Percentiles rank a stretch among this genome's conserved stretches.
Conservation (phyloP, 2,113 vertebrate genomes). For the Origma solitaria region DNA sequence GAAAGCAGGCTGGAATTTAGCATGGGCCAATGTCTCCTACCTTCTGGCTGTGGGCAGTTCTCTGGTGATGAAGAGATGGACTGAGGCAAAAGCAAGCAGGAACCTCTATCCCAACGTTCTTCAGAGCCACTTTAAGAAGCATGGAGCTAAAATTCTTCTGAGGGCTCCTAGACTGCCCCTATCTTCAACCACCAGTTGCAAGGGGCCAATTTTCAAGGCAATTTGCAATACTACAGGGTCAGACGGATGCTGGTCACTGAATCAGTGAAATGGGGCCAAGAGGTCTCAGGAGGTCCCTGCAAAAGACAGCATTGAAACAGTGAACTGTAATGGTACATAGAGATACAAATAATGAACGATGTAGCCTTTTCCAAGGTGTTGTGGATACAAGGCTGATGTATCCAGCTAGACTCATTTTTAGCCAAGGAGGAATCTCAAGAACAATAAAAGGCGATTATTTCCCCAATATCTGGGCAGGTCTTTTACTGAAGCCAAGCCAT, state of each 20-base stretch:
- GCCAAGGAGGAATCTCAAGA: background rate
- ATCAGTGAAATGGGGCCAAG: background rate
- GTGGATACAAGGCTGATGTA: background rate
- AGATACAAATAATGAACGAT: rapidly evolving
- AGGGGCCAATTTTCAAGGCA: background rate
- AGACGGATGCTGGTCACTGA: background rate
- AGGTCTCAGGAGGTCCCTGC: background rate
- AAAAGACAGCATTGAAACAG: background rate
- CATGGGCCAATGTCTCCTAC: background rate
- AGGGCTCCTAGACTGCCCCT: background rate
- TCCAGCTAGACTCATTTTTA: background rate
- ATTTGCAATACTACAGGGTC: background rate
- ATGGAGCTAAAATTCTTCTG: background rate
- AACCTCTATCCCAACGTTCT: background rate
- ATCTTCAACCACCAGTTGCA: background rate
- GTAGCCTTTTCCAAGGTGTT: background rate
- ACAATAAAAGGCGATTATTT: background rate
- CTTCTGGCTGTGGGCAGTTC: background rate
- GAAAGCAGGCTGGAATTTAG: background rate
- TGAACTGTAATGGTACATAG: background rate
- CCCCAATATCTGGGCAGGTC: background rate
- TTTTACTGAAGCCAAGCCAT: background rate
- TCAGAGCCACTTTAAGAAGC: background rate
- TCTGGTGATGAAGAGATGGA: background rate
- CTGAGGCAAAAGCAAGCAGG: background rate